Conservation (phyloP, 2,888 invertebrate genomes). For the Phaedon cochleariae region DNA sequence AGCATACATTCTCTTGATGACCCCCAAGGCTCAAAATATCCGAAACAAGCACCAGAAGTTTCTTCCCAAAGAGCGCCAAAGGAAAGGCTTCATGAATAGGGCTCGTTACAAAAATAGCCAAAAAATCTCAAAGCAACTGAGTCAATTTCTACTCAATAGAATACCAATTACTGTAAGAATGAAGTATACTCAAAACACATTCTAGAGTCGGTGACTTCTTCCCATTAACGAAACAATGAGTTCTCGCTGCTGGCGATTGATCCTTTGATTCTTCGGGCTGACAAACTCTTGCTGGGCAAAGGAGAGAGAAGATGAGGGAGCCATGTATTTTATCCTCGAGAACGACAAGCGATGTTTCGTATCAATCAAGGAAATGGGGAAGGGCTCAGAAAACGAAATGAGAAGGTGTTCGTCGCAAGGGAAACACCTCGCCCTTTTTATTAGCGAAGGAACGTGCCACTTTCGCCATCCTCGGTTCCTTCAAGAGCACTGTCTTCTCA, state of each 20-base stretch:
- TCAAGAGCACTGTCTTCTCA: background rate
- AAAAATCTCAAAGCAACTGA: no score
- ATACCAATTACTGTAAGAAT: no score
- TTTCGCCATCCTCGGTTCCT: background rate
- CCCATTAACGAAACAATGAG: background rate
- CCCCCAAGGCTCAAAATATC: no score
- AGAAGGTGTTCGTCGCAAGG: conserved; percentile 17
- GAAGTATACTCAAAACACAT: no score
- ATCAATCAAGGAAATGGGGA: conserved; percentile 50
- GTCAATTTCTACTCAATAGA: no score
- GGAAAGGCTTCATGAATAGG: no score
- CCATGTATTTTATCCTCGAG: conserved; percentile 46
- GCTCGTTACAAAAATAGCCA: no score
- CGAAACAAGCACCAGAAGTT: no score
- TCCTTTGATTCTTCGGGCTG: background rate
- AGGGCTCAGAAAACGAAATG: conserved; percentile 28
- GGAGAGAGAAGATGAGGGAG: conserved; percentile 49
- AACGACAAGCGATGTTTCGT: conserved; percentile 48
- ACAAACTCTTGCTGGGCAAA: conserved; percentile 48
- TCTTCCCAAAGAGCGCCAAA: no score
- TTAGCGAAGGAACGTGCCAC: conserved; percentile 4
- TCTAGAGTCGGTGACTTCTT: no score
- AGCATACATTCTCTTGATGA: no score
- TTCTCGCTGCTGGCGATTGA: background rate
- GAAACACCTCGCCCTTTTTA: conserved; percentile 15